These are phyloP conservation scores for Tinea semifulvella DNA, from an alignment of 2,888 invertebrate species.

Conservation along the genomic window DNA sequence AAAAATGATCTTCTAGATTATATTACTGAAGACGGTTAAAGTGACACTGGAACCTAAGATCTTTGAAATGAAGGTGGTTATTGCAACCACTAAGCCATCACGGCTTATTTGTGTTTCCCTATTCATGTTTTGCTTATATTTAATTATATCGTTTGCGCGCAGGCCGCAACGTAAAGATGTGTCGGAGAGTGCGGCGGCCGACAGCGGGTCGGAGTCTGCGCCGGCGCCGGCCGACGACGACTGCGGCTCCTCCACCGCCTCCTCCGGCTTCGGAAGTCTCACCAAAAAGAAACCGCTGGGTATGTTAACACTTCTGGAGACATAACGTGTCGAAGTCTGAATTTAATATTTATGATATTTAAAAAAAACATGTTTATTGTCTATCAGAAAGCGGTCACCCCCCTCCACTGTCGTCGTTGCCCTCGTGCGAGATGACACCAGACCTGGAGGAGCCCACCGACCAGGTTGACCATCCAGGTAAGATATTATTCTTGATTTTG, in stretches of 20 bases:
- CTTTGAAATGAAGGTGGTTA: too few species aligned
- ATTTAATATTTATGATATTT: too few species aligned
- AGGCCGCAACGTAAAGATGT: constrained; percentile 54
- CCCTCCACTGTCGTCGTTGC: constrained; percentile 37
- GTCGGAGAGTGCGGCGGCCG: constrained; percentile 35
- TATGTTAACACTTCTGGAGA: constrained; percentile 19
- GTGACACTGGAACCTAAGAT: too few species aligned
- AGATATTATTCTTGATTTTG: constrained; percentile 12
- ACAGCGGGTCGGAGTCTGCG: constrained; percentile 43
- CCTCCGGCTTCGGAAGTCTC: constrained; percentile 87
- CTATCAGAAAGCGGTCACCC: constrained; percentile 33
- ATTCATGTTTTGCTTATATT: background rate
- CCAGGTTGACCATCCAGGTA: constrained; percentile 37
- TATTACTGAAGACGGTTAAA: too few species aligned
- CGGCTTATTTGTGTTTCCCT: too few species aligned
- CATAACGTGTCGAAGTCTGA: background rate
- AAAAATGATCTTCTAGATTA: too few species aligned
- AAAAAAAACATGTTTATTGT: too few species aligned
- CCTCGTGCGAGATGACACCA: constrained; percentile 45
- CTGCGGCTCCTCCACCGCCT: constrained; percentile 78
- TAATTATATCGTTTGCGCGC: constrained; percentile 16
- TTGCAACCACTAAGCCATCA: too few species aligned
- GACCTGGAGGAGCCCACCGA: constrained; percentile 39
- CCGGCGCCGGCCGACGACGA: constrained; percentile 53
- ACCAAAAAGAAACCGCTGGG: constrained; percentile 77